Percentiles rank a stretch among this genome's conserved stretches.
These are phyloP conservation scores for Mus spretus DNA, from an alignment of 2,797 vertebrate species.

Conservation along the genomic window DNA sequence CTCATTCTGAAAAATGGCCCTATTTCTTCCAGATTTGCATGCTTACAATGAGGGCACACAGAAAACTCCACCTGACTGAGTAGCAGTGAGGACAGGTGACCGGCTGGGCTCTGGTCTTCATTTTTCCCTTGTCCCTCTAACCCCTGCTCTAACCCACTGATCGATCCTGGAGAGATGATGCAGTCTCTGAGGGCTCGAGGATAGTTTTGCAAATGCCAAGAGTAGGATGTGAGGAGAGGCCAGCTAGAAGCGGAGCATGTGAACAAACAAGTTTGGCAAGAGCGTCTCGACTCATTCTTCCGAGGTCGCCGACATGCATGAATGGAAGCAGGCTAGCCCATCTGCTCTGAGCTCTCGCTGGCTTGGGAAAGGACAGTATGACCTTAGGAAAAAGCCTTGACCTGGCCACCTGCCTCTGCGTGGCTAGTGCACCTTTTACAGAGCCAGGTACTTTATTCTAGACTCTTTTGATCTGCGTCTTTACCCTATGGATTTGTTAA, in stretches of 20 bases:
- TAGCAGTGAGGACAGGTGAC: not conserved
- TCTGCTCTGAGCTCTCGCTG: constrained; percentile 38
- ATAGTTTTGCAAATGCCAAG: not conserved
- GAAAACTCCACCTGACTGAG: constrained; percentile 1
- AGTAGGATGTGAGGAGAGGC: not conserved
- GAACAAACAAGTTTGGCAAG: constrained; percentile 48
- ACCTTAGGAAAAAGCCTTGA: constrained; percentile 43
- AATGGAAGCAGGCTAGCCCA: not conserved
- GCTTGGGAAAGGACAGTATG: not conserved
- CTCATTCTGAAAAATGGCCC: constrained; percentile 4
- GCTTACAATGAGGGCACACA: not conserved
- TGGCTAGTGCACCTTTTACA: not conserved
- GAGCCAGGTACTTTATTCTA: not conserved
- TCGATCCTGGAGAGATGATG: not conserved
- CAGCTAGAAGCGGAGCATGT: not conserved
- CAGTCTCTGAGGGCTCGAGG: not conserved
- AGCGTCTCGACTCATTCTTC: not conserved
- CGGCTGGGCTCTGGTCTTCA: not conserved
- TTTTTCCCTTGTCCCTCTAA: not conserved
- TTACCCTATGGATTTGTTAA: not conserved
- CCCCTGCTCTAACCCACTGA: not conserved
- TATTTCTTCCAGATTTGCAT: not conserved
- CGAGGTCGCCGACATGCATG: not conserved
- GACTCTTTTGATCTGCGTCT: not conserved
- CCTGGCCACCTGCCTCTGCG: not conserved